Evolutionary conservation across 2,888 invertebrate species (phyloP).

Genomic region (Candidula unifasciata): DNA sequence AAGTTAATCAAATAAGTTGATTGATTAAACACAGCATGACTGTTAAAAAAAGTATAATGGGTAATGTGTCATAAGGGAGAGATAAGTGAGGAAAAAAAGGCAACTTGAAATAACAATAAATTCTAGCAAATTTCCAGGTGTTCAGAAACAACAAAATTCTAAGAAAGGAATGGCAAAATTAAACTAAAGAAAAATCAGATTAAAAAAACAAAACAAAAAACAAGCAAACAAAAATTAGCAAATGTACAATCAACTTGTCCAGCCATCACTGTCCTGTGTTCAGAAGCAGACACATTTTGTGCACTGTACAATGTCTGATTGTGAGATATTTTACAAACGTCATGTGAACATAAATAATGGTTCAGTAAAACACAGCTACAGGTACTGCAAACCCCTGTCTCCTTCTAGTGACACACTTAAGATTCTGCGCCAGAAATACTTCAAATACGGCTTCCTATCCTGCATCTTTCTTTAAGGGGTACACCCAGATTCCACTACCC

Average conservation of each 20-base stretch:
- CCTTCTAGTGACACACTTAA: no score
- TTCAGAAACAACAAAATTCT: conserved; percentile 10
- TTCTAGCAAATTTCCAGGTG: conserved; percentile 7
- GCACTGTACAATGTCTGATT: no score
- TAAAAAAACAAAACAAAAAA: no score
- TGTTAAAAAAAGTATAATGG: conserved; percentile 6
- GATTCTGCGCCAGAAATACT: no score
- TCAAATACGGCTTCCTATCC: no score
- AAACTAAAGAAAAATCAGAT: not conserved
- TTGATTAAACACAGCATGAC: conserved; percentile 48
- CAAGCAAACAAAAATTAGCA: no score
- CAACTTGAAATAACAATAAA: not conserved
- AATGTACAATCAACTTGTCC: not conserved
- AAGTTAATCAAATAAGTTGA: conserved; percentile 47
- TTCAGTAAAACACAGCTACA: no score
- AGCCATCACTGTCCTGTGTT: not conserved
- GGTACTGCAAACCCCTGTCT: no score
- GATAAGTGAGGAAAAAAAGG: conserved; percentile 16
- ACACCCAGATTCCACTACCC: no score
- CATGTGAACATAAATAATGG: no score
- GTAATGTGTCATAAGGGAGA: conserved; percentile 15
- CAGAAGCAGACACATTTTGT: not conserved
- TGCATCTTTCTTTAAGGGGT: no score
- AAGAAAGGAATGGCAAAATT: conserved; percentile 28
- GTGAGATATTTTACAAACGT: no score